Percentiles rank a stretch among this genome's conserved stretches.
Conservation (phyloP, 2,888 invertebrate genomes). For the Monochamus alternatus region DNA sequence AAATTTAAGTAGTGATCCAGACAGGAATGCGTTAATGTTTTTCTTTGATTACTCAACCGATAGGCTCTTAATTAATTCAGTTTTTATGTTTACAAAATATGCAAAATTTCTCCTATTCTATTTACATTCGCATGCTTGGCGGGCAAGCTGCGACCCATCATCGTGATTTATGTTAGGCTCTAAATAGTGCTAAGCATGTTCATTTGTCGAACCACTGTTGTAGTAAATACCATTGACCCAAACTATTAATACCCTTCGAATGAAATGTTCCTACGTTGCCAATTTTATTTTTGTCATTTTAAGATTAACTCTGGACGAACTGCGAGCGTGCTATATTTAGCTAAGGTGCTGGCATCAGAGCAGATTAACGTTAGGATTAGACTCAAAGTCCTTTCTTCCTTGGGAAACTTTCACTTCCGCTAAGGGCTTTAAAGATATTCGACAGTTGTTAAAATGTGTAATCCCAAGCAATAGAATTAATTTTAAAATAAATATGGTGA, state of each 20-base stretch:
- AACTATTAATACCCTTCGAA: slow-evolving; percentile 44
- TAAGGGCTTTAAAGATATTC: neutral
- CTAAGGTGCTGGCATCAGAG: slow-evolving; percentile 17
- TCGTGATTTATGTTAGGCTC: slow-evolving; percentile 30
- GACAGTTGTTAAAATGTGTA: neutral
- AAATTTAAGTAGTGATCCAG: too few relatives aligned
- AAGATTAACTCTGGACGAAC: slow-evolving; percentile 31
- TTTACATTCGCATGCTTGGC: slow-evolving; percentile 6
- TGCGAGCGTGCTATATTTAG: slow-evolving; percentile 26
- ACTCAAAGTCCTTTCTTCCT: neutral
- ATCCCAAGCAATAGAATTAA: neutral
- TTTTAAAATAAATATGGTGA: neutral
- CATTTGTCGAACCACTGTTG: slow-evolving; percentile 43
- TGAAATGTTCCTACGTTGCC: slow-evolving; percentile 35
- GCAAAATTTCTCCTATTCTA: neutral
- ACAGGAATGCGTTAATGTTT: too few relatives aligned
- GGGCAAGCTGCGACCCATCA: slow-evolving; percentile 21
- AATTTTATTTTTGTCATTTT: slow-evolving; percentile 38
- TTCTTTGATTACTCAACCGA: neutral
- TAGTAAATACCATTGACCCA: slow-evolving; percentile 46
- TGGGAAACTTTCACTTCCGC: slow-evolving; percentile 9
- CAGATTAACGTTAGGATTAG: slow-evolving; percentile 14
- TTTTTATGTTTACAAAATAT: slow-evolving; percentile 7
- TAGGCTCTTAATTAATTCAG: neutral
- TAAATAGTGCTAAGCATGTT: slow-evolving; percentile 42